Percentiles rank a stretch among this genome's conserved stretches.
These are phyloP conservation scores for Stegostoma tigrinum DNA, from an alignment of 2,113 vertebrate species.

Conservation along the genomic window DNA sequence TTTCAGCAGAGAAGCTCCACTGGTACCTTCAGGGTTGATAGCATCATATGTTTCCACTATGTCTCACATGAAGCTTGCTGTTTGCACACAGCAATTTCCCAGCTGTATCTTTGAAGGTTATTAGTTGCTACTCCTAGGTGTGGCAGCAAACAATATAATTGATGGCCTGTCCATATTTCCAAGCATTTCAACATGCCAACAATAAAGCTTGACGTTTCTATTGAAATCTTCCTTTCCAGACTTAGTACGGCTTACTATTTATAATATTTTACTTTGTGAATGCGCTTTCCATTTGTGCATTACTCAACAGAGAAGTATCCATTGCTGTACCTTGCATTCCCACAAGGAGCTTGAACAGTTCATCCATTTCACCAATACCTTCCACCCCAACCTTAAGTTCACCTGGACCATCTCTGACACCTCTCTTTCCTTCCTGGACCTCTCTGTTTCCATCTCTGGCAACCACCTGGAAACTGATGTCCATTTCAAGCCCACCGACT, in stretches of 20 bases:
- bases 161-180: background rate
- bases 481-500: no score
- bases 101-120: background rate
- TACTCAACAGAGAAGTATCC: background rate
- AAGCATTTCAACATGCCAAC: background rate
- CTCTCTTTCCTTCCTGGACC: no score
- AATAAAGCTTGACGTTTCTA: background rate
- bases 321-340: background rate
- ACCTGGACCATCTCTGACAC: no score
- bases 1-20: background rate
- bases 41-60: background rate
- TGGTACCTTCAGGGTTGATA: background rate
- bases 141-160: background rate
- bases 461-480: no score
- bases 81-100: background rate
- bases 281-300: background rate
- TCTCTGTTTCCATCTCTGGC: no score
- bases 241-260: background rate
- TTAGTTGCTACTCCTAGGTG: background rate
- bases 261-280: background rate
- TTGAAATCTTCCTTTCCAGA: background rate
- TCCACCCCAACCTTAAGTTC: no score
- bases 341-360: no score
- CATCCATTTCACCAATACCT: no score
- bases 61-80: background rate